phyloP scores from a whole-genome alignment of 2,888 invertebrate genomes.

The Troides aeacus region DNA sequence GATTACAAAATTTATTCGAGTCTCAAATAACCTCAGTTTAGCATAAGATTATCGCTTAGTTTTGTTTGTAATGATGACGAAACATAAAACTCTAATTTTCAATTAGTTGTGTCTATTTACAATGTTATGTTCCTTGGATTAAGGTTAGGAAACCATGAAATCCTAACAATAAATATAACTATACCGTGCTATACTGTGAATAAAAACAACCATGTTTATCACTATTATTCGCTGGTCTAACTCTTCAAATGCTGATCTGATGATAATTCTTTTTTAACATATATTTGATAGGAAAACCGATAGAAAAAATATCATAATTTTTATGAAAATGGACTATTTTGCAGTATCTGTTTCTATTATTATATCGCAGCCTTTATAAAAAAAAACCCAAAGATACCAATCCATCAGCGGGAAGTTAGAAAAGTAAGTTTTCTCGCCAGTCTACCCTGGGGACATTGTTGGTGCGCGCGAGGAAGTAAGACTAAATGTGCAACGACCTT shows the following conservation, averaged over 20 bases:
- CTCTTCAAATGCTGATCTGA: neutral
- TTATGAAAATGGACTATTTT: neutral
- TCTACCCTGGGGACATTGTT: neutral
- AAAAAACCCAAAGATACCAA: neutral
- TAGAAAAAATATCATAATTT: neutral
- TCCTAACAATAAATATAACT: neutral
- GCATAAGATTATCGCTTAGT: neutral
- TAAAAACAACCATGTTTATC: too few relatives aligned
- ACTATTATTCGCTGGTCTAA: neutral
- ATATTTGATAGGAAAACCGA: neutral
- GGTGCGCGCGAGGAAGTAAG: constrained; percentile 31
- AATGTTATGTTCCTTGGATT: neutral
- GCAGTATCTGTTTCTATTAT: too few relatives aligned
- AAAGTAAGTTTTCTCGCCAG: neutral
- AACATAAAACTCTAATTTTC: neutral
- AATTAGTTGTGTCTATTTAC: neutral
- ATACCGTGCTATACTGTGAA: too few relatives aligned
- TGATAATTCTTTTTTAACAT: neutral
- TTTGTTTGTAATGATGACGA: neutral
- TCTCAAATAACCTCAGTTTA: constrained; percentile 1
- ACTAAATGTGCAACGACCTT: constrained; percentile 47
- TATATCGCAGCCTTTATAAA: neutral
- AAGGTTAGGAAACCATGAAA: neutral
- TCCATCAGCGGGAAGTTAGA: neutral
- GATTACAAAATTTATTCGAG: constrained; percentile 20